A percentile compares a stretch with the other conserved stretches of the same genome.
phyloP scores from a whole-genome alignment of 1,140 invertebrate genomes.

The Daktulosphaira vitifoliae region DNA sequence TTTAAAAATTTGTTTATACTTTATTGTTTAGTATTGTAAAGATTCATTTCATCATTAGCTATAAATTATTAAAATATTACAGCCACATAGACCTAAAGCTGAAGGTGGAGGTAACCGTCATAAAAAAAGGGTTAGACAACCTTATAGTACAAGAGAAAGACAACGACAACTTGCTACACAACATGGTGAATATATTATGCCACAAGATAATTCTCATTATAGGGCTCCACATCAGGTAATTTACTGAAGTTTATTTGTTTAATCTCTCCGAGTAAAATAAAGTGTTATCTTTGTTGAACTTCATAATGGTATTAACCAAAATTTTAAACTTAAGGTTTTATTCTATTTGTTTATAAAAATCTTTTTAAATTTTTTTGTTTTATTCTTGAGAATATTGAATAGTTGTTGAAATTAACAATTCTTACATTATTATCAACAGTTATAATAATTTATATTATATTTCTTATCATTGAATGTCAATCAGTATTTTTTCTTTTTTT shows the following conservation, averaged over 20 bases:
- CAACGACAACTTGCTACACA: constrained; percentile 72
- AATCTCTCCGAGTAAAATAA: too few species aligned
- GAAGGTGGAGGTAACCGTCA: constrained; percentile 54
- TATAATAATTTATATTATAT: neutral
- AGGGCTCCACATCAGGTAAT: constrained; percentile 45
- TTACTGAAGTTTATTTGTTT: too few species aligned
- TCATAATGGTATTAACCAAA: too few species aligned
- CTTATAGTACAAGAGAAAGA: constrained; percentile 75
- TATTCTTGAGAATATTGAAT: neutral
- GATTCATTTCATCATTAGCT: neutral
- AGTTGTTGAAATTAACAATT: too few species aligned
- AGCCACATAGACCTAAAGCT: constrained; percentile 48
- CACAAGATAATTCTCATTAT: constrained; percentile 45
- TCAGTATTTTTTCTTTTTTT: too few species aligned
- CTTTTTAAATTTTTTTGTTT: neutral
- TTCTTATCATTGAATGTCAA: neutral
- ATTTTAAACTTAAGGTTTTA: neutral
- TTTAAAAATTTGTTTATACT: neutral
- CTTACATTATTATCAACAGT: too few species aligned
- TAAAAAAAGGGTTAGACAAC: constrained; percentile 72
- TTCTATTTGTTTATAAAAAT: neutral
- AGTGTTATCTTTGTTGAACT: too few species aligned
- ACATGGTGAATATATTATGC: constrained; percentile 80
- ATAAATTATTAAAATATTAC: constrained; percentile 36
- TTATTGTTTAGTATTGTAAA: neutral